Base-by-base conservation (phyloP, 2,888 invertebrate genomes). In the Phasia obesa region DNA sequence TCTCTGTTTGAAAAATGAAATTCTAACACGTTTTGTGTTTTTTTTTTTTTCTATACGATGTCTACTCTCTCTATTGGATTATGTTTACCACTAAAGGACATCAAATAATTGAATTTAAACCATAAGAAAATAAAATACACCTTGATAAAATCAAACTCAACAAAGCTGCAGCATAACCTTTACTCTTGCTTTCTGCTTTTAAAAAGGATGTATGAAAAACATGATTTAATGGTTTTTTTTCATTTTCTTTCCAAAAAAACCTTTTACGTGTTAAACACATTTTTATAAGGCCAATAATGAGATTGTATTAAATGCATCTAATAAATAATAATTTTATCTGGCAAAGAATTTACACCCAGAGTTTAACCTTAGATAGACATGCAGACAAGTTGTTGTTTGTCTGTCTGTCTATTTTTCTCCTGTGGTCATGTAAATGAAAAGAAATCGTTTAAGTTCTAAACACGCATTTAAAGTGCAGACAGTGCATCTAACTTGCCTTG, bases 61-160 rank as follows among this genome's bases (percentile, higher is more conserved):
- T 69, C 60, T 60, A 25, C 19, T 38, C 44, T 19, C 44, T 38
- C 76, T 69, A 77, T 69, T 77, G 60, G 44, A 53, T 77, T 60
- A 42, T 31, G 23, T 51, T 69, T 51, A 53, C 17, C 27, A 19
- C 38, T n/a, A 65, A 51, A 51, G 73, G 55, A 75, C 49, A 67
- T 3, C 69, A 75, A 55, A 44, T 77, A 77, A 77, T 77, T 77
- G 76, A 77, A 77, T 77, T 77, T 77, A 11, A 53, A 69, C 59
- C 42, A 60, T 60, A 76, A 59, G 51, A 31, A 49, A 42, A 49
- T 49, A 49, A 27, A 59, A 35, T 15, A 55, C 49, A 71, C 78
- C 70, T 78, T 27, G 64, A 71, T 78, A 57, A 78, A 64, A 78
- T 78, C 78, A 64, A 77, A 64, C n/a, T 0, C 6, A 2, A 23